Evolutionary conservation across 2,888 invertebrate genomes (phyloP), one percentile per base, ranked within the genome.

Genomic region (Acleris literana): DNA sequence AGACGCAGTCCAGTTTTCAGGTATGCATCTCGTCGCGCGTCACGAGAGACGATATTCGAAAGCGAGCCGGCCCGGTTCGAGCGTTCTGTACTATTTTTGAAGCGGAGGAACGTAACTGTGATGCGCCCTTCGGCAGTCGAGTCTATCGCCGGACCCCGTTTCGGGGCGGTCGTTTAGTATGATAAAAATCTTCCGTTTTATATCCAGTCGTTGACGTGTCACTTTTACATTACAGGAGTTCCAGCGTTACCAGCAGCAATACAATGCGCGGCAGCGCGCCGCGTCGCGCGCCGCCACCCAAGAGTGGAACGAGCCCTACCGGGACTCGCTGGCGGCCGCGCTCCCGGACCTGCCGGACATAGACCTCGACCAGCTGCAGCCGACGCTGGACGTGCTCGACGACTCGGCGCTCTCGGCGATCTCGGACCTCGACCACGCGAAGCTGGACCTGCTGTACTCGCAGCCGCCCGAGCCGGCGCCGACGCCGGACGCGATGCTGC

Each of bases 341-440:
- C 80, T 93, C n/a, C 85, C 88, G 1, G 93, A 92, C 68, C 79
- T 92, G 44, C 88, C 92, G 2, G 93, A 92, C 76, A 84, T 82
- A 64, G 95, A 95, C 81, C 89, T 95, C 63, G 95, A 95, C 76
- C 94, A 94, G 74, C 86, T 96, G 74, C 86, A 95, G 79, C 94
- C 95, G 17, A 93, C 93, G 43, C 83, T 94, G 18, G 94, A 93
- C 70, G 93, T 94, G 18, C 64, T 64, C 6, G 64, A 64, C 55
- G 92, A 94, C 73, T 94, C 95, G 76, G 90, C 94, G 51, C 68
- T 75, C 17, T 70, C 74, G 44, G 74, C 73, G 55, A 70, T 69
- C n/a, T 70, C 72, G 0, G 81, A 95, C 72, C 82, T 92, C n/a
- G 90, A 90, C 72, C 90, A 80, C 69, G 72, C 91, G 54, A 93